Base-by-base conservation (phyloP, 2,113 vertebrate genomes). In the Pipa parva region DNA sequence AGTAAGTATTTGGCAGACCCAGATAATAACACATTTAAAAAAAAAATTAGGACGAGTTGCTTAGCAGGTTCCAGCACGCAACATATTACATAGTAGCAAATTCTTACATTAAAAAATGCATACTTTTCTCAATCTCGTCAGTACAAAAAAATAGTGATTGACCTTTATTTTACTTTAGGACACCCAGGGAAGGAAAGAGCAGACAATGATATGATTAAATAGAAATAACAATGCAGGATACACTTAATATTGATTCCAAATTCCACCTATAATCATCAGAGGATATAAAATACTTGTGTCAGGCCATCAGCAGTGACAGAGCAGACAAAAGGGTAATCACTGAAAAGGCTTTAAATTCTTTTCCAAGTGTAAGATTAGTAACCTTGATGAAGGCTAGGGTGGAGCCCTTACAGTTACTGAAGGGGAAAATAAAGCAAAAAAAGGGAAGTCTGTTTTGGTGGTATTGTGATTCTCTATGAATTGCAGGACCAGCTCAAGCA, bases 331-430 rank as follows among this genome's bases (percentile, higher is more conserved):
- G 50, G 63, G 63, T 28, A 54, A 56, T 64, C 27, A 42, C 63
- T 13, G 49, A 56, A 36, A 66, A 66, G 17, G 11, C 18, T 48
- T 37, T 56, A 39, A 51, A 24, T 11, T 0, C 5, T 1, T 9
- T 25, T 25, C n/a, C 2, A 68, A 69, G 1, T 71, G 25, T 25
- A 10, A 55, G 45, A 55, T 0, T 18, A 28, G 5, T 49, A 59
- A 20, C 3, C 31, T n/a, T 29, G 46, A 22, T 7, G 71, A 5
- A 66, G 69, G 59, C 63, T 1, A 2, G 52, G 50, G n/a, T 55
- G 39, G 50, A 46, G 4, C 20, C 12, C 67, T 67, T 26, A 59
- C 31, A 71, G 54, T 68, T 63, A 71, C 3, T 5, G 27, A 72
- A 67, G 37, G 48, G 65, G 42, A 52, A 63, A 64, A 68, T 11